Conservation (phyloP, 2,797 vertebrate species). For the Pterois miles region DNA sequence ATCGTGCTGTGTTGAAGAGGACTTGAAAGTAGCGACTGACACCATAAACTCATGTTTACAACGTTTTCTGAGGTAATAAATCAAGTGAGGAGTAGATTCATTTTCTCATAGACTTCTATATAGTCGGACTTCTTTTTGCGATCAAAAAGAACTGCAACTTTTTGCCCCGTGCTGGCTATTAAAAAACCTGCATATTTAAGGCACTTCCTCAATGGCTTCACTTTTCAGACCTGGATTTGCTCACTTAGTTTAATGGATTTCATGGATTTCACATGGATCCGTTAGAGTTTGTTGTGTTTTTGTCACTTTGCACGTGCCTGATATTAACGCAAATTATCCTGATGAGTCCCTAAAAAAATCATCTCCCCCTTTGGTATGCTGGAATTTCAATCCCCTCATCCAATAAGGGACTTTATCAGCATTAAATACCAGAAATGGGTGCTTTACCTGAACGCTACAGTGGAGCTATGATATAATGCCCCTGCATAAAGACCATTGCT, state of each 20-base stretch:
- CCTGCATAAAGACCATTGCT: slow-evolving; percentile 1
- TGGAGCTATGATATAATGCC: slow-evolving; percentile 16
- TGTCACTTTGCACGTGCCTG: neutral
- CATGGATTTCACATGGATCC: neutral
- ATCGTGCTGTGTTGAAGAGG: too few species aligned
- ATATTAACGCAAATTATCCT: neutral
- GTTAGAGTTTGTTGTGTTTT: neutral
- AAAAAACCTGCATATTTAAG: neutral
- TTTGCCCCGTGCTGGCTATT: neutral
- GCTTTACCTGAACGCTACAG: slow-evolving; percentile 26
- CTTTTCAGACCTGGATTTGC: neutral
- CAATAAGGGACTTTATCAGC: slow-evolving; percentile 2
- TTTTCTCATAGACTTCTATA: neutral
- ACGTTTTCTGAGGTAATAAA: too few species aligned
- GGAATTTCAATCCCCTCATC: neutral
- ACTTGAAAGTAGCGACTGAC: too few species aligned
- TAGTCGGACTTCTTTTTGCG: neutral
- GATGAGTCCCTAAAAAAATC: neutral
- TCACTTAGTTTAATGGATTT: neutral
- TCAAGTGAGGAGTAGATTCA: too few species aligned
- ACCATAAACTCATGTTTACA: too few species aligned
- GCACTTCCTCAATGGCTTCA: neutral
- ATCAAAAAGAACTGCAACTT: too few species aligned
- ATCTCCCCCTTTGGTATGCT: neutral
- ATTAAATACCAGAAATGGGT: slow-evolving; percentile 31